Percentiles rank a stretch among this genome's conserved stretches.
phyloP scores from a whole-genome alignment of 2,888 invertebrate genomes.

The Apodemia mormo region DNA sequence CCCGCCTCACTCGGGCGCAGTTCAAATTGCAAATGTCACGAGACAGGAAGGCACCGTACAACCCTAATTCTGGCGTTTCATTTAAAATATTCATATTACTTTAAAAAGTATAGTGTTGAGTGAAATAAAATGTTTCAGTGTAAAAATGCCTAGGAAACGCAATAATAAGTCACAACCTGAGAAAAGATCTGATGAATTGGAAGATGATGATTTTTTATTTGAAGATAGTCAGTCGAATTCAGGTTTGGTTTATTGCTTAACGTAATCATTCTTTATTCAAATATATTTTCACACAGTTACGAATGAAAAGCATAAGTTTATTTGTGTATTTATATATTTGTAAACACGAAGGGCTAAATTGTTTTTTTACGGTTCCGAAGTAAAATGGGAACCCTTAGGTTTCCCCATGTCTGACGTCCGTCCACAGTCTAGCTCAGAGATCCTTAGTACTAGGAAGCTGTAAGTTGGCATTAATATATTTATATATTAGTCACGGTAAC shows the following conservation, averaged over 20 bases:
- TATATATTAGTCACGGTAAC: too few relatives aligned
- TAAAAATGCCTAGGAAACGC: slow-evolving; percentile 69
- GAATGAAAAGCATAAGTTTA: too few relatives aligned
- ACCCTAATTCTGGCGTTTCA: slow-evolving; percentile 35
- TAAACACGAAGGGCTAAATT: too few relatives aligned
- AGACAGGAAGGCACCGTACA: slow-evolving; percentile 44
- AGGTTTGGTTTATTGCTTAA: slow-evolving; percentile 44
- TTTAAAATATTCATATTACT: slow-evolving; percentile 19
- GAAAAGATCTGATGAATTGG: slow-evolving; percentile 60
- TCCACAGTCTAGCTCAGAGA: too few relatives aligned
- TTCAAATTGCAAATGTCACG: slow-evolving; percentile 60
- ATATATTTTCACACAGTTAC: too few relatives aligned
- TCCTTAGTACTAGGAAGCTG: too few relatives aligned
- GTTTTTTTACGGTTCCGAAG: too few relatives aligned
- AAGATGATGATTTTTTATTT: slow-evolving; percentile 73
- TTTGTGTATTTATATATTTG: too few relatives aligned
- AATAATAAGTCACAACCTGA: slow-evolving; percentile 62
- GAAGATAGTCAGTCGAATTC: slow-evolving; percentile 73
- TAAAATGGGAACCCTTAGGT: too few relatives aligned
- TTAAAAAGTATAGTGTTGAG: slow-evolving; percentile 28
- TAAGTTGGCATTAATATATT: too few relatives aligned
- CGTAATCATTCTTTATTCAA: too few relatives aligned
- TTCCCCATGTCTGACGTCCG: too few relatives aligned
- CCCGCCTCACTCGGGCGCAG: slow-evolving; percentile 72
- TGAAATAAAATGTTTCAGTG: slow-evolving; percentile 43